Conservation (phyloP, 2,113 vertebrate species). For the Glaucidium brasilianum region DNA sequence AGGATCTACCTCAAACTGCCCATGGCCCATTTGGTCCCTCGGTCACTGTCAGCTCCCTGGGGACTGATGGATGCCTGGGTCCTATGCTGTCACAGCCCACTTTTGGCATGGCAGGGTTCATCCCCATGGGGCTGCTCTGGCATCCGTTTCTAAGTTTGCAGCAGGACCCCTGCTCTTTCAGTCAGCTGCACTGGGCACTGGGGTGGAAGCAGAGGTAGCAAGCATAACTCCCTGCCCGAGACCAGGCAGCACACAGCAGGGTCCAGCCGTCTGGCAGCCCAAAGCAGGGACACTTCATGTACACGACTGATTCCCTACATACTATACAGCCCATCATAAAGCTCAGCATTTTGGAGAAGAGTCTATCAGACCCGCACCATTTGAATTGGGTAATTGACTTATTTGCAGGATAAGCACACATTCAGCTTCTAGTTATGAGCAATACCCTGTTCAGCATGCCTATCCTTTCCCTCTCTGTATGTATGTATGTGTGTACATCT, state of each 20-base stretch:
- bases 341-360: background rate
- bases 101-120: background rate
- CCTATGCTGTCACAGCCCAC: background rate
- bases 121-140: background rate
- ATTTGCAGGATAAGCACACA: background rate
- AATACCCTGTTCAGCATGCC: background rate
- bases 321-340: background rate
- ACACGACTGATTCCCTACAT: accelerated
- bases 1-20: background rate
- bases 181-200: background rate
- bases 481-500: background rate
- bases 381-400: background rate
- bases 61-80: background rate
- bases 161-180: background rate
- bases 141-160: background rate
- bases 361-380: background rate
- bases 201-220: background rate
- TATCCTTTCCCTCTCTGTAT: background rate
- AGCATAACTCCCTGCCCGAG: accelerated
- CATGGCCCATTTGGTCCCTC: background rate
- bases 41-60: background rate
- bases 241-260: accelerated
- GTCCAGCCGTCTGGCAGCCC: background rate
- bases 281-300: too few relatives aligned
- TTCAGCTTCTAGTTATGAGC: background rate